Conservation (phyloP, 1,140 invertebrate genomes). For the Amphibalanus amphitrite region DNA sequence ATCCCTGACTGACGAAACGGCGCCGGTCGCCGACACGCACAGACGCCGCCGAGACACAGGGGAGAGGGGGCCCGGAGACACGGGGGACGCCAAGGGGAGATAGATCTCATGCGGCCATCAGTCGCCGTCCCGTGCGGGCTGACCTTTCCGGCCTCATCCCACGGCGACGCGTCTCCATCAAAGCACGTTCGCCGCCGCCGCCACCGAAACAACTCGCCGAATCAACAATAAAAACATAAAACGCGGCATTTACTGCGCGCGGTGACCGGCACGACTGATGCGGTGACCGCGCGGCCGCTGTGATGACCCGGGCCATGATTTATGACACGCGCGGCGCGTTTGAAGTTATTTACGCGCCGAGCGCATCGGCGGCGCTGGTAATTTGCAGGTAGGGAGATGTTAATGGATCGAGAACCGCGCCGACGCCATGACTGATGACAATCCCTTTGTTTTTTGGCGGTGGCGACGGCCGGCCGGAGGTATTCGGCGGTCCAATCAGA, state of each 20-base stretch:
- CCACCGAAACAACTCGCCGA: not conserved
- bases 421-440: not conserved
- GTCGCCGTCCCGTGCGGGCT: too few relatives aligned
- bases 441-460: conserved; percentile 1
- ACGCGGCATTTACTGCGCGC: not conserved
- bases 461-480: not conserved
- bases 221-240: conserved; percentile 2
- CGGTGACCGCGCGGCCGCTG: not conserved
- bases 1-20: not conserved
- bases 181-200: not conserved
- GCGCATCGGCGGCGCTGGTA: not conserved
- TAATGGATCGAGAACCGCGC: not conserved
- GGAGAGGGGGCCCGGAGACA: too few relatives aligned
- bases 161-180: not conserved
- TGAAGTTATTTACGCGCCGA: not conserved
- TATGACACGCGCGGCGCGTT: not conserved
- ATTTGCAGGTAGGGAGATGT: not conserved
- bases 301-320: not conserved
- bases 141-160: too few relatives aligned
- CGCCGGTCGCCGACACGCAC: not conserved
- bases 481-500: not conserved
- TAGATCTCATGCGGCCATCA: too few relatives aligned
- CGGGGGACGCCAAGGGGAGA: too few relatives aligned
- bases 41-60: too few relatives aligned
- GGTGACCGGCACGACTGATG: not conserved